Conservation (phyloP, 1,140 invertebrate species). For the Pogonomyrmex barbatus region DNA sequence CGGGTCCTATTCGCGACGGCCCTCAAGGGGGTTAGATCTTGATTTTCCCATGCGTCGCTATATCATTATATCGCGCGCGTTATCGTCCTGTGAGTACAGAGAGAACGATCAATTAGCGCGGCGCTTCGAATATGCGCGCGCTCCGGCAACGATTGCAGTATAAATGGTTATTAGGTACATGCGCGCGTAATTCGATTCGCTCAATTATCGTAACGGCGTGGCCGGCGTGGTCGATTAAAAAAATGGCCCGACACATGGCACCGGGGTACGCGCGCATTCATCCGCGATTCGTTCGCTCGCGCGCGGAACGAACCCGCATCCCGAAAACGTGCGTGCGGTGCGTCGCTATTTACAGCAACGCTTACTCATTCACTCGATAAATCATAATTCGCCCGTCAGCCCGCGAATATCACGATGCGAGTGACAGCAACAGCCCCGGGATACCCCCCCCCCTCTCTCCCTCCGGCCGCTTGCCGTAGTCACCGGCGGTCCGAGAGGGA, state of each 20-base stretch:
- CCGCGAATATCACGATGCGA: conserved; percentile 31
- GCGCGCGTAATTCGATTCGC: conserved; percentile 34
- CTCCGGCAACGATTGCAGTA: conserved; percentile 10
- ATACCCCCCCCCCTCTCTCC: neutral
- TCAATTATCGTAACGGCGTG: conserved; percentile 52
- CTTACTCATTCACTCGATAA: conserved; percentile 61
- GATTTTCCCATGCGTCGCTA: conserved; percentile 60
- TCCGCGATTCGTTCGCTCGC: conserved; percentile 10
- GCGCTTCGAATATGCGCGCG: neutral
- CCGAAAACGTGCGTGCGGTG: conserved; percentile 5
- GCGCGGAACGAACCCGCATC: neutral
- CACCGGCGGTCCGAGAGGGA: conserved; percentile 9
- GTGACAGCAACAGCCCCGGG: conserved; percentile 25
- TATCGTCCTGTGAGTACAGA: conserved; percentile 14
- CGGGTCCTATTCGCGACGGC: conserved; percentile 39
- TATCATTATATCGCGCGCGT: conserved; percentile 54
- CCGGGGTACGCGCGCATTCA: neutral
- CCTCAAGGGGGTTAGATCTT: conserved; percentile 47
- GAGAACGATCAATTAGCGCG: conserved; percentile 56
- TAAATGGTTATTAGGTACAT: conserved; percentile 41
- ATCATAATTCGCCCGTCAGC: conserved; percentile 57
- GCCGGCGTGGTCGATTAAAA: conserved; percentile 12
- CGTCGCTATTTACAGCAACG: conserved; percentile 26
- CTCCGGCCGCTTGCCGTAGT: too few species aligned
- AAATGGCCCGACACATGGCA: conserved; percentile 2